Evolutionary conservation across 1,140 invertebrate genomes (phyloP), one percentile per base, ranked within the genome.

Genomic region (Zophobas morio): DNA sequence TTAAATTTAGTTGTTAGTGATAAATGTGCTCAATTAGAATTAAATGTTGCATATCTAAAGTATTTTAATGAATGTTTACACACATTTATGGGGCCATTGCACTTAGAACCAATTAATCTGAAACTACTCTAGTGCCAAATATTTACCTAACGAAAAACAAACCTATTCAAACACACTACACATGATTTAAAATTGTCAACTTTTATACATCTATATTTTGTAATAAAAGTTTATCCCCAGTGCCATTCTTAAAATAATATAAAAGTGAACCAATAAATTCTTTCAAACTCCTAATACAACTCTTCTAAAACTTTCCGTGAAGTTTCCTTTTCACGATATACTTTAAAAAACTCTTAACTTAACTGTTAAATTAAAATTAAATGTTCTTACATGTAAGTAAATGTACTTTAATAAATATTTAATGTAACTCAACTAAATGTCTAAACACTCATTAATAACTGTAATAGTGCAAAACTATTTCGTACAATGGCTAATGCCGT

Each of bases 11-110:
- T 57, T 70, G 76, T 76, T 81, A 80, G 75, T 80, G 49, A 71
- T 80, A 66, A 74, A 79, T 83, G 79, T 83, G 82, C 82, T 83
- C 82, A 83, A 83, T 77, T 83, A 83, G 81, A 66, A 79, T 75
- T 80, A 78, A 80, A 80, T 79, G 77, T 79, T 77, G 66, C 77
- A 74, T 74, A 78, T 74, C 72, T 6, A 76, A 57, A 39, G 77
- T 78, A 66, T 79, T 78, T 77, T 71, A 72, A 51, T 79, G 66
- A 49, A 71, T 79, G 72, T 79, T 79, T 75, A 79, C 60, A 75
- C 57, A 75, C 75, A 70, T 82, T 76, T 78, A 73, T 66, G 34
- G 82, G 81, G 81, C 81, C 81, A 78, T 40, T 40, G 60, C 54
- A 70, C 63, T 51, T 40, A 70, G 56, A 53, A 57, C 71, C 70